phyloP scores from a whole-genome alignment of 2,797 vertebrate genomes.

The Takifugu ocellatus region DNA sequence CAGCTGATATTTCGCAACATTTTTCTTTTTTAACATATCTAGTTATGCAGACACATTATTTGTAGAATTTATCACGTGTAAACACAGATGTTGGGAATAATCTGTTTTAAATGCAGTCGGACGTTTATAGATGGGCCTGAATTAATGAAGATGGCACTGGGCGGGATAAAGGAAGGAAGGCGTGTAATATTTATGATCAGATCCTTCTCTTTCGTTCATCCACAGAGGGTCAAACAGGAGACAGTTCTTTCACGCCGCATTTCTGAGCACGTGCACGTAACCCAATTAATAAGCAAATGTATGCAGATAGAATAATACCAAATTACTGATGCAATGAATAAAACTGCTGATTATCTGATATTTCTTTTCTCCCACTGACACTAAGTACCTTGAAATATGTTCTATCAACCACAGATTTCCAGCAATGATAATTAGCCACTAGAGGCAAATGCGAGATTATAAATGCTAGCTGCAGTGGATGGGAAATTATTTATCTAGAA shows the following conservation, averaged over 20 bases:
- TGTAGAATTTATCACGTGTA: neutral
- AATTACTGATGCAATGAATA: constrained; percentile 17
- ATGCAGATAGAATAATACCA: constrained; percentile 14
- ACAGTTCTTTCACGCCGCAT: constrained; percentile 1
- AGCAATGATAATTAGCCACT: constrained; percentile 12
- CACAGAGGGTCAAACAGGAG: neutral
- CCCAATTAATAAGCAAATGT: constrained; percentile 22
- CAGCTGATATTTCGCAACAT: neutral
- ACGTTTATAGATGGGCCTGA: no score
- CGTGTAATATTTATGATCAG: neutral
- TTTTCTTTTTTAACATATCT: neutral
- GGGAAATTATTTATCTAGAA: neutral
- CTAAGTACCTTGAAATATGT: constrained; percentile 18
- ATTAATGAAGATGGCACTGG: no score
- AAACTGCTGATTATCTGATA: constrained; percentile 19
- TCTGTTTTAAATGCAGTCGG: no score
- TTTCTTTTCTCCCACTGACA: neutral
- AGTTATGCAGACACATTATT: neutral
- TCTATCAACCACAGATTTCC: constrained; percentile 16
- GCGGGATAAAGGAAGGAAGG: neutral
- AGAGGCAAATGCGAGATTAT: constrained; percentile 1
- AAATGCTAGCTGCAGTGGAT: neutral
- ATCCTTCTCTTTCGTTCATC: no score
- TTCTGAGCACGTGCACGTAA: neutral
- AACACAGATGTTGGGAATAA: neutral